These are phyloP conservation scores for Macrosteles quadrilineatus DNA, from an alignment of 1,140 invertebrate species.

Conservation along the genomic window DNA sequence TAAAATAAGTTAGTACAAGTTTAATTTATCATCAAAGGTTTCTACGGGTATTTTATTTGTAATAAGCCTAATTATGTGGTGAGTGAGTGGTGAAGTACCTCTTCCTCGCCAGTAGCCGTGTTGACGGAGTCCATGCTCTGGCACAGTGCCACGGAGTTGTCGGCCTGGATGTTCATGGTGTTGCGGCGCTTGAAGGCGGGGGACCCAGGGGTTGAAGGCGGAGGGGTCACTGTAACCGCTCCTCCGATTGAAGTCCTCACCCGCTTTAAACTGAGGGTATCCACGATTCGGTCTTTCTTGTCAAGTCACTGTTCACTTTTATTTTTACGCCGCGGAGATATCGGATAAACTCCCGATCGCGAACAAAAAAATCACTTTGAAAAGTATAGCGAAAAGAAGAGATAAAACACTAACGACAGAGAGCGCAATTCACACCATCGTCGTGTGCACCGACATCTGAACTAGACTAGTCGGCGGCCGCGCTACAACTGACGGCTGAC, in stretches of 20 bases:
- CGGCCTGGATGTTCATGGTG: slow-evolving; percentile 26
- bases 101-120: slow-evolving; percentile 86
- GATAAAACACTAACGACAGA: not conserved
- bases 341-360: not conserved
- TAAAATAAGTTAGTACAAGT: too few species aligned
- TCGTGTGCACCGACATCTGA: not conserved
- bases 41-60: too few species aligned
- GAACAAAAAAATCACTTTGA: not conserved
- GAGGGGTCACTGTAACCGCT: slow-evolving; percentile 26
- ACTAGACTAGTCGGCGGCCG: not conserved
- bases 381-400: not conserved
- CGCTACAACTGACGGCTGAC: not conserved
- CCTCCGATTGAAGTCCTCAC: slow-evolving; percentile 24
- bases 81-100: slow-evolving; percentile 58
- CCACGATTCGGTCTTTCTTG: slow-evolving; percentile 25
- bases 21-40: too few species aligned
- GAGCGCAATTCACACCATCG: not conserved
- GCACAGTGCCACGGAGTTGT: slow-evolving; percentile 56
- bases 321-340: slow-evolving; percentile 7
- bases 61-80: too few species aligned
- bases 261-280: slow-evolving; percentile 31
- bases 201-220: slow-evolving; percentile 28
- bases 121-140: slow-evolving; percentile 94
- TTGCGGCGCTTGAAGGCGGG: slow-evolving; percentile 29
- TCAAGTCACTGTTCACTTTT: slow-evolving; percentile 13